Percentiles rank a stretch among this genome's conserved stretches.
Conservation (phyloP, 2,797 vertebrate species). For the Discoglossus pictus region DNA sequence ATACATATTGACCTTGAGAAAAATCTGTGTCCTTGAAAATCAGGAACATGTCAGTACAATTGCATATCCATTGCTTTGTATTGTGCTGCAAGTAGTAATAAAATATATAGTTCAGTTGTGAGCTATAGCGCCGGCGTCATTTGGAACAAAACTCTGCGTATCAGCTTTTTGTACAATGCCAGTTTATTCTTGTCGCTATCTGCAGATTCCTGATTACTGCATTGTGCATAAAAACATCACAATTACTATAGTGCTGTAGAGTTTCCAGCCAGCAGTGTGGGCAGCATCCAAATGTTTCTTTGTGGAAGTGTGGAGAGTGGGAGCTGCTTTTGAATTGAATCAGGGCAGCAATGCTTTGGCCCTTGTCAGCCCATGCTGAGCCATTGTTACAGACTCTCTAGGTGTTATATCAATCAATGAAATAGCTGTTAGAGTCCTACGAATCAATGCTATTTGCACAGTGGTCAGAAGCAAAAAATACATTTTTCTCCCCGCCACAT, state of each 20-base stretch:
- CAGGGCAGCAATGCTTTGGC: slow-evolving; percentile 28
- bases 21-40: no score
- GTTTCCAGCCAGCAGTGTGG: slow-evolving; percentile 47
- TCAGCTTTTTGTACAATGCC: background rate
- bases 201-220: slow-evolving; percentile 12
- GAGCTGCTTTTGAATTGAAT: slow-evolving; percentile 27
- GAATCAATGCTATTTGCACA: slow-evolving; percentile 20
- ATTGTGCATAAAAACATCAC: slow-evolving; percentile 7
- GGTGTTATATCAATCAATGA: slow-evolving; percentile 24
- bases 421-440: slow-evolving; percentile 4
- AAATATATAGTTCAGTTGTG: no score
- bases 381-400: slow-evolving; percentile 26
- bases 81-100: no score
- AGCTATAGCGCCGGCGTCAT: no score
- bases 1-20: no score
- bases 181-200: background rate
- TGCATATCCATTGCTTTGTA: no score
- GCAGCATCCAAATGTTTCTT: slow-evolving; percentile 45
- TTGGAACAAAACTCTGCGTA: slow-evolving; percentile 11
- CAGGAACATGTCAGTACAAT: no score
- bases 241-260: slow-evolving; percentile 32
- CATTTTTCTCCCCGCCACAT: slow-evolving; percentile 36
- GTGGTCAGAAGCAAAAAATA: slow-evolving; percentile 29
- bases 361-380: slow-evolving; percentile 33
- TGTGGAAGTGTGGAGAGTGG: slow-evolving; percentile 31